Conservation (phyloP, 1,140 invertebrate genomes). For the Lordiphosa mommai region DNA sequence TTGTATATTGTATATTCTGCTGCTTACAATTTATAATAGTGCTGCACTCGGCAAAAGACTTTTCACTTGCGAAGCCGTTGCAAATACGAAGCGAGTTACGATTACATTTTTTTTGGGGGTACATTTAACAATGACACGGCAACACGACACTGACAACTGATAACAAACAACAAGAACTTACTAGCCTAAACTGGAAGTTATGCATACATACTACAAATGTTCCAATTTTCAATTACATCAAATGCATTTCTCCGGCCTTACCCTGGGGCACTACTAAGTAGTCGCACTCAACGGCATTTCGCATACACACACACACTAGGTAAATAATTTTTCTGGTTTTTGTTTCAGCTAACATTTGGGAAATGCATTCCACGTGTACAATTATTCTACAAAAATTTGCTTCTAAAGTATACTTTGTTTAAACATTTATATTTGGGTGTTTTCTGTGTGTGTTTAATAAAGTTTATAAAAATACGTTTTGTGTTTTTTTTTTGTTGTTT, state of each 20-base stretch:
- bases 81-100: constrained; percentile 27
- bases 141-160: constrained; percentile 45
- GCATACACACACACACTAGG: no score
- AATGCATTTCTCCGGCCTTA: constrained; percentile 10
- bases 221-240: constrained; percentile 29
- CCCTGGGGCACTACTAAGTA: no score
- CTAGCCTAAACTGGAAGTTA: constrained; percentile 39
- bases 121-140: constrained; percentile 49
- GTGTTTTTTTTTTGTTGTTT: constrained; percentile 20
- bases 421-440: constrained; percentile 40
- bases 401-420: constrained; percentile 56
- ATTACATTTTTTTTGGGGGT: constrained; percentile 18
- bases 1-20: constrained; percentile 37
- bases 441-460: constrained; percentile 38
- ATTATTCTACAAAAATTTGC: constrained; percentile 61
- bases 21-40: constrained; percentile 22
- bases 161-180: constrained; percentile 57
- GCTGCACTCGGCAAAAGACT: constrained; percentile 9
- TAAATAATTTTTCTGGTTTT: not conserved
- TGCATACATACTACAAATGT: constrained; percentile 7
- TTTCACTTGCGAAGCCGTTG: constrained; percentile 38
- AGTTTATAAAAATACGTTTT: constrained; percentile 54
- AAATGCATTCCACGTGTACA: constrained; percentile 59
- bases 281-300: no score
- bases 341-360: constrained; percentile 41